Evolutionary conservation across 2,888 invertebrate species (phyloP), one percentile per base, ranked within the genome.

Genomic region (Harpagoxenus sublaevis): DNA sequence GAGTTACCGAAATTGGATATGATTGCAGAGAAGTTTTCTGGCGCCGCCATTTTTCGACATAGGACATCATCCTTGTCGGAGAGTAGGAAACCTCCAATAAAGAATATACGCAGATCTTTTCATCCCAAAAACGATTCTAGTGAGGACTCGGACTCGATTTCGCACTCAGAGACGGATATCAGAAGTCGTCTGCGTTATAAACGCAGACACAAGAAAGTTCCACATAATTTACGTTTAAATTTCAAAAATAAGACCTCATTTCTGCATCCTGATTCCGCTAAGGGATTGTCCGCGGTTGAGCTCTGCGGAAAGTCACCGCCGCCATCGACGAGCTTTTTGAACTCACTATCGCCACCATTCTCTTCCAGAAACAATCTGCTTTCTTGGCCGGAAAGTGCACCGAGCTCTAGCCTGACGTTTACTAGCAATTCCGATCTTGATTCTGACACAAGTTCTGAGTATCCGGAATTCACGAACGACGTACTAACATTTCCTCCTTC

Each of bases 141-240:
- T 86, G 95, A 95, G 39, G 95, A 95, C 74, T 95, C 95, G 0
- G 95, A 95, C 48, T 95, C 95, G 0, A 94, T 96, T 82, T 96
- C 96, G 0, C 96, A 96, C 77, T 96, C 96, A 0, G 96, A 96
- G 87, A 96, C 96, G 55, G 96, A 96, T 84, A 96, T 96, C 77
- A 94, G 96, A 3, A 93, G 93, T n/a, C 92, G 94, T 15, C 84
- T 94, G 63, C 91, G 94, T 12, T 93, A 93, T 55, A 93, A 93
- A 51, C 91, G 94, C 1, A 92, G 94, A 0, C 94, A 94, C 63
- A 94, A 93, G 85, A 94, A 93, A 77, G 86, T 94, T 6, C 92
- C 94, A 28, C 95, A 95, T 78, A 94, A 94, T 90, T 91, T 96
- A 18, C 95, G 95, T 9, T 94, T 96, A 5, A 95, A 95, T 81